A percentile compares a stretch with the other conserved stretches of the same genome.
These are phyloP conservation scores for Drosophila peninsularis DNA, from an alignment of 2,888 invertebrate genomes.

Conservation along the genomic window DNA sequence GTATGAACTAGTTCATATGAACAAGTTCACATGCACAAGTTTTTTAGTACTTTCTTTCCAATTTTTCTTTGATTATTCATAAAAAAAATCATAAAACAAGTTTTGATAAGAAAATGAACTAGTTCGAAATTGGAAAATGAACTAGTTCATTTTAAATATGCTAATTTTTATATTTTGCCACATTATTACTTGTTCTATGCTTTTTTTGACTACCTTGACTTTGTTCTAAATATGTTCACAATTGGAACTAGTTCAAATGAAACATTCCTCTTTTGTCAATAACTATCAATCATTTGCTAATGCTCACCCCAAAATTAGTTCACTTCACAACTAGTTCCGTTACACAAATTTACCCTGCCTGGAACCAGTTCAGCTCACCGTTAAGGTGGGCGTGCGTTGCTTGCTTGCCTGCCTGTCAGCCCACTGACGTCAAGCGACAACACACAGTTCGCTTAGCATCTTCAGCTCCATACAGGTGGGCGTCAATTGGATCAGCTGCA, in stretches of 20 bases:
- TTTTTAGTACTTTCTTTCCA: no score
- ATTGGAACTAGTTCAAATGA: not conserved
- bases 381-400: constrained; percentile 36
- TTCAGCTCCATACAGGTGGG: constrained; percentile 58
- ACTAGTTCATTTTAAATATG: not conserved
- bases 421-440: constrained; percentile 40
- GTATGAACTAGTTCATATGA: not conserved
- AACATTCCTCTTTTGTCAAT: not conserved
- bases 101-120: no score
- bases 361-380: constrained; percentile 38
- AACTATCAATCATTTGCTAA: no score
- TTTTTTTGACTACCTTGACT: no score
- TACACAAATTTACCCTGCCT: not conserved
- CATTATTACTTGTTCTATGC: no score
- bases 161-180: no score
- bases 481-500: constrained; percentile 78
- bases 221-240: no score
- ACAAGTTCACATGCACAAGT: no score
- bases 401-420: constrained; percentile 31
- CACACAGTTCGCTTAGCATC: constrained; percentile 28
- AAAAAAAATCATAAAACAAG: no score
- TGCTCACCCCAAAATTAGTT: constrained; percentile 4
- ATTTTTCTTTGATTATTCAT: no score
- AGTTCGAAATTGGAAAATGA: not conserved
- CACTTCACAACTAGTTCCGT: constrained; percentile 24